These are phyloP conservation scores for Mugil cephalus DNA, from an alignment of 2,113 vertebrate genomes.

Conservation along the genomic window DNA sequence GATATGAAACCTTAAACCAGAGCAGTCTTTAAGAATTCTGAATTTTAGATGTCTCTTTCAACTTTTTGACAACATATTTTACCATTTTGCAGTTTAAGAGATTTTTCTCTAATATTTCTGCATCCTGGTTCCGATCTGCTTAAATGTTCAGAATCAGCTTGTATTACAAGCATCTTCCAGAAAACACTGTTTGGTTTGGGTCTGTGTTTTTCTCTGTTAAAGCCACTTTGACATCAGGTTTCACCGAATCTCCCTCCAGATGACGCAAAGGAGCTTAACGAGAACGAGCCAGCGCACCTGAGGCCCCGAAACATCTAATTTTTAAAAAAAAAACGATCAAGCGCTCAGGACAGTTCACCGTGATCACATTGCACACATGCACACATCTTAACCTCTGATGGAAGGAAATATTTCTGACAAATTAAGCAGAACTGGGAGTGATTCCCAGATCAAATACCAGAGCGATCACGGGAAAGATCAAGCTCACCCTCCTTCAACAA, in stretches of 20 bases:
- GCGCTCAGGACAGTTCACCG: conserved; percentile 24
- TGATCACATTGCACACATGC: conserved; percentile 21
- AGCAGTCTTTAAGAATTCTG: too few species aligned
- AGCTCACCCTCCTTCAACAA: background rate
- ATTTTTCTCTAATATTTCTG: too few species aligned
- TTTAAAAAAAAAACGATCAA: conserved; percentile 7
- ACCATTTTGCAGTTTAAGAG: too few species aligned
- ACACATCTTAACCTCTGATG: conserved; percentile 48
- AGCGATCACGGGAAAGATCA: conserved; percentile 31
- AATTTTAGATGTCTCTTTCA: too few species aligned
- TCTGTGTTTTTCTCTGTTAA: conserved; percentile 12
- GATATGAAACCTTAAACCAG: too few species aligned
- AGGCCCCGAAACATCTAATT: conserved; percentile 46
- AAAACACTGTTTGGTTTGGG: background rate
- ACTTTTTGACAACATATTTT: too few species aligned
- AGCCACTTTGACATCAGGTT: conserved; percentile 60
- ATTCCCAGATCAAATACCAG: conserved; percentile 33
- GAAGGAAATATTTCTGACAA: conserved; percentile 56
- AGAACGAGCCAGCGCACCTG: conserved; percentile 70
- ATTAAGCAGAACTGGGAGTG: conserved; percentile 23
- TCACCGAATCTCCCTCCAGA: conserved; percentile 33
- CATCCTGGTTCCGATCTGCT: too few species aligned
- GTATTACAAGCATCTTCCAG: too few species aligned
- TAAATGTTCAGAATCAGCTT: too few species aligned
- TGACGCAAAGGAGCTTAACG: conserved; percentile 54